Evolutionary conservation across 2,797 vertebrate species (phyloP).

Genomic region (Artibeus jamaicensis): DNA sequence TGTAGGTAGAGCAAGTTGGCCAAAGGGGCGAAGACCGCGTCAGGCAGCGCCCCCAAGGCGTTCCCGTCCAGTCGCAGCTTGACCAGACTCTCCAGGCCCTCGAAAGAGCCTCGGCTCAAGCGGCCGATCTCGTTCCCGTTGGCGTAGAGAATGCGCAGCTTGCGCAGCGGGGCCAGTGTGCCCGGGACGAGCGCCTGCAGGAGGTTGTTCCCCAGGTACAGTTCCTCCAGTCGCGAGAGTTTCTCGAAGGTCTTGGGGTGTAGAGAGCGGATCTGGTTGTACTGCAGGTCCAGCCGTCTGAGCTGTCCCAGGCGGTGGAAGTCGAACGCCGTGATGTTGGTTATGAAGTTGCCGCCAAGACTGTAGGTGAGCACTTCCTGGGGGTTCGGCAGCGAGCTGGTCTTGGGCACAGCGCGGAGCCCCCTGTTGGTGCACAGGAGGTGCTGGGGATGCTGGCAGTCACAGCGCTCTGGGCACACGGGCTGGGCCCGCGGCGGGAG

Average conservation of each 20-base stretch:
- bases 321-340: conserved; percentile 91
- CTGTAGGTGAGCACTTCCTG: conserved; percentile 90
- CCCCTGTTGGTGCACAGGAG: conserved; percentile 95
- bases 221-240: conserved; percentile 90
- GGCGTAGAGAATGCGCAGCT: conserved; percentile 90
- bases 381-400: conserved; percentile 77
- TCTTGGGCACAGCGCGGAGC: conserved; percentile 88
- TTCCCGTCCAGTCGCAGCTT: conserved; percentile 94
- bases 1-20: conserved; percentile 92
- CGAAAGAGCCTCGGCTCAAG: conserved; percentile 87
- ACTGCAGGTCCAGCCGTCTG: conserved; percentile 92
- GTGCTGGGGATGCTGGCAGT: conserved; percentile 93
- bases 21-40: conserved; percentile 90
- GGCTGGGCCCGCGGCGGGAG: conserved; percentile 71
- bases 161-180: conserved; percentile 88
- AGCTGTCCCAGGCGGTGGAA: conserved; percentile 89
- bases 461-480: conserved; percentile 92
- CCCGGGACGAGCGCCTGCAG: conserved; percentile 85
- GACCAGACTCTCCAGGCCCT: conserved; percentile 87
- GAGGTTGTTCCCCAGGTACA: conserved; percentile 95
- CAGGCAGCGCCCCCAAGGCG: conserved; percentile 86
- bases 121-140: conserved; percentile 91
- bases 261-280: conserved; percentile 91
- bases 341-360: conserved; percentile 95
- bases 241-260: conserved; percentile 92